A percentile compares a stretch with the other conserved stretches of the same genome.
phyloP scores from a whole-genome alignment of 2,797 vertebrate species.

The Melanotaenia pygmaea region DNA sequence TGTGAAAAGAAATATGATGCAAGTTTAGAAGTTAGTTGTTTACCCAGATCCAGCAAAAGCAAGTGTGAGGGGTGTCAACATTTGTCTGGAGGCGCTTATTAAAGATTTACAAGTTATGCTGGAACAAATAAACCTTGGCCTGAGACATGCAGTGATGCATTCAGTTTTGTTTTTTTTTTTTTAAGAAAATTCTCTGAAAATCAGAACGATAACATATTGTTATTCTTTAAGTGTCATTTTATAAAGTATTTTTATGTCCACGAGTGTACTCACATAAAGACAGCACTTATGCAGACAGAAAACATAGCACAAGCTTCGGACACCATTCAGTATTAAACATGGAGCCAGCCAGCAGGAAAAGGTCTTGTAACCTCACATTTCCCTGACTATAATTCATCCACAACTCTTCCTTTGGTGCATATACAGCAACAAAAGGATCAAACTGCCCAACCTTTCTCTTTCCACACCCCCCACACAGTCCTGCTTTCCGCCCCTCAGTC shows the following conservation, averaged over 20 bases:
- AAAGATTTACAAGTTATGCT: background rate
- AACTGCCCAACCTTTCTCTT: slow-evolving; percentile 9
- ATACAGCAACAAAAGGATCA: slow-evolving; percentile 18
- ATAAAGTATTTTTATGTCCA: background rate
- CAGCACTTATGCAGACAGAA: background rate
- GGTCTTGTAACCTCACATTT: slow-evolving; percentile 8
- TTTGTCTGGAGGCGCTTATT: background rate
- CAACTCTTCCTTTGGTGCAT: slow-evolving; percentile 10
- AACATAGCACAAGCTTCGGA: background rate
- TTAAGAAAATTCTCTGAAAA: background rate
- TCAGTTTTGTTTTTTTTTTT: background rate
- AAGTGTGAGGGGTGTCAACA: background rate
- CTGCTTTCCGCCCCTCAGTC: slow-evolving; percentile 21
- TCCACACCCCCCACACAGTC: slow-evolving; percentile 11
- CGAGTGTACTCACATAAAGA: background rate
- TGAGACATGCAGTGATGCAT: background rate
- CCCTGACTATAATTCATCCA: slow-evolving; percentile 2
- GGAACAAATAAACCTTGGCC: background rate
- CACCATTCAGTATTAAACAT: background rate
- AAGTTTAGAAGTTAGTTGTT: slow-evolving; percentile 9
- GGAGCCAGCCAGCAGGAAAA: background rate
- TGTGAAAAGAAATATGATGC: background rate
- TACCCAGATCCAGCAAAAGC: background rate
- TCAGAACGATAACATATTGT: background rate
- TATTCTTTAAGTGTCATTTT: background rate